Base-by-base conservation (phyloP, 2,888 invertebrate genomes). In the Ophion ventricosus region DNA sequence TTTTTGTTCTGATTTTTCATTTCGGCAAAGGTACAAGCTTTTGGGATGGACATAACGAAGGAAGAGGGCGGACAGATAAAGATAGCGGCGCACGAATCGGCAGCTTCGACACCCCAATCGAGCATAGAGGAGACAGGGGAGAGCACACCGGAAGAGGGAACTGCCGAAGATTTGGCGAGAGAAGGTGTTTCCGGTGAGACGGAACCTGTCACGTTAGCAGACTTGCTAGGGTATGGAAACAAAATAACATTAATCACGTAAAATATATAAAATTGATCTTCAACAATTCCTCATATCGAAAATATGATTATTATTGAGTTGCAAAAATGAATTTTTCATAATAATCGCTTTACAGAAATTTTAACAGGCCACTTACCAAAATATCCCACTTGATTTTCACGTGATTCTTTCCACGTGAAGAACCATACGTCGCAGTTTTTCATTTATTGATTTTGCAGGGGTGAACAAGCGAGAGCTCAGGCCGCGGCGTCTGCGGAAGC, bases 51-150 rank as follows among this genome's bases (percentile, higher is more conserved):
- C 88, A 96, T 96, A 89, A 96, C 96, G 67, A 97, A 97, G 92
- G 97, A 97, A 92, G 97, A 97, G 90, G 96, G 95, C 87, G 97
- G 97, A 84, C 97, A 97, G 92, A 95, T 96, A 86, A 97, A 97
- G 92, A 95, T 97, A 90, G 96, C 96, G 80, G 95, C 96, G 0
- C 97, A 97, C 92, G 97, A 97, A 91, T 96, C 96, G 0, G 95
- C 96, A 1, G 94, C 95, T 73, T 95, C 95, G 14, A 96, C 95
- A 14, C 95, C 96, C 7, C 96, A 96, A 82, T 96, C 97, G 23
- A 96, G 97, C 26, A 95, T 96, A 73, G 96, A 97, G 92, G 95
- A 96, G 90, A 95, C 95, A 1, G 96, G 97, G 0, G 96, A 96
- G 87, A 96, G 96, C 0, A 95, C 95, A 0, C 95, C 96, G 0